These are phyloP conservation scores for Oryctolagus cuniculus DNA, from an alignment of 2,113 vertebrate species.

Conservation along the genomic window DNA sequence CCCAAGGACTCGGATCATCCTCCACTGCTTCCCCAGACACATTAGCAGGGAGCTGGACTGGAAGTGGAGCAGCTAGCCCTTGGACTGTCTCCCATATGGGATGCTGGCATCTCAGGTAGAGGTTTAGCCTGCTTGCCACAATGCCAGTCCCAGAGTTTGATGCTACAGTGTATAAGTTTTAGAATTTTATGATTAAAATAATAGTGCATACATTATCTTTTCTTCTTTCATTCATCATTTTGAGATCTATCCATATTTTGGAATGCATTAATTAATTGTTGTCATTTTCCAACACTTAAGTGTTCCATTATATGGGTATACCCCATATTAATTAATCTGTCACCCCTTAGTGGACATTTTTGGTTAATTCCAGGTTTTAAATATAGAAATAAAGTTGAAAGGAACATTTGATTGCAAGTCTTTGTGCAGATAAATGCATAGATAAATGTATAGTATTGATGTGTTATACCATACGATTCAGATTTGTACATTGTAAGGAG, in stretches of 20 bases:
- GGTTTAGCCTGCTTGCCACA: too few relatives aligned
- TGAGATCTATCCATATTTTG: neutral
- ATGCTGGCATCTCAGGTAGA: too few relatives aligned
- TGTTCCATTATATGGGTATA: neutral
- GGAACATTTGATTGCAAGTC: neutral
- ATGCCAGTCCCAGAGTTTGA: neutral
- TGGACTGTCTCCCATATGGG: too few relatives aligned
- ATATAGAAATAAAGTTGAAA: neutral
- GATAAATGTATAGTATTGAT: neutral
- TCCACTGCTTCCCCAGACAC: too few relatives aligned
- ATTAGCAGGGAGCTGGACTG: too few relatives aligned
- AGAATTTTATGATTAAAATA: neutral
- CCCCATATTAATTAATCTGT: neutral
- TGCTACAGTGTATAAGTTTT: neutral
- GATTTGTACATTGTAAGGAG: neutral
- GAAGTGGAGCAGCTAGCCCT: too few relatives aligned
- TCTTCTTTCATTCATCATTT: neutral
- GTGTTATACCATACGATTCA: neutral
- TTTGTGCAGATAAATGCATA: neutral
- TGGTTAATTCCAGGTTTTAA: neutral
- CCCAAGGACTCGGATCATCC: too few relatives aligned
- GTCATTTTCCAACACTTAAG: neutral
- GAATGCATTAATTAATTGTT: neutral
- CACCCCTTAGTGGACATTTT: neutral
- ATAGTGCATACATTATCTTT: neutral